These are phyloP conservation scores for Trachurus trachurus DNA, from an alignment of 2,797 vertebrate species.

Conservation along the genomic window DNA sequence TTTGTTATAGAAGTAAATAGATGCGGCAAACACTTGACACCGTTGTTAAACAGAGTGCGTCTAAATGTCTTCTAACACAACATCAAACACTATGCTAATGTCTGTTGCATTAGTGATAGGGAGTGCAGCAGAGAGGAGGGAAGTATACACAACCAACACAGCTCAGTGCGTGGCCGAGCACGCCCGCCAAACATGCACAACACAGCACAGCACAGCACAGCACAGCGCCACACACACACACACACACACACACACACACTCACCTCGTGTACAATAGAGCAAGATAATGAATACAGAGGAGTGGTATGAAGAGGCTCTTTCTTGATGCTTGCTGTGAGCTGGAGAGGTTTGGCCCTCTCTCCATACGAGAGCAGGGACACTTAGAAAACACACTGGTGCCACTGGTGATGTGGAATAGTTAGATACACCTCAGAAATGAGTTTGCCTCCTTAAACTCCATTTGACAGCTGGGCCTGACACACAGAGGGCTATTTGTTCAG, in stretches of 20 bases:
- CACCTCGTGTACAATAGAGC: constrained; percentile 40
- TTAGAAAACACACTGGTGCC: constrained; percentile 7
- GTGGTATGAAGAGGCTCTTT: constrained; percentile 61
- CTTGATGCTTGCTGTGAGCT: constrained; percentile 46
- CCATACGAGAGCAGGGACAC: constrained; percentile 40
- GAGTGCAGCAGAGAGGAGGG: constrained; percentile 62
- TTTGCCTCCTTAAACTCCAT: constrained; percentile 27
- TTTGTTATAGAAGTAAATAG: constrained; percentile 85
- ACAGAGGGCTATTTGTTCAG: constrained; percentile 14
- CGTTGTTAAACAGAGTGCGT: constrained; percentile 85
- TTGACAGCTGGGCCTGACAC: constrained; percentile 1
- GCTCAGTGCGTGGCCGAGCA: constrained; percentile 55
- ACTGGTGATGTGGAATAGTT: constrained; percentile 18
- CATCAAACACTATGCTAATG: constrained; percentile 89
- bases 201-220: constrained; percentile 43
- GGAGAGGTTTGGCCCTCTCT: constrained; percentile 48
- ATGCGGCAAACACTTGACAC: constrained; percentile 85
- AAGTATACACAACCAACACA: constrained; percentile 58
- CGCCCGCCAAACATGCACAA: constrained; percentile 4
- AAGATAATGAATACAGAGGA: constrained; percentile 67
- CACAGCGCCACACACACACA: too few species aligned
- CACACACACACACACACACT: not conserved
- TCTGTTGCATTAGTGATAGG: constrained; percentile 84
- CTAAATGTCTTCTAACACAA: constrained; percentile 86
- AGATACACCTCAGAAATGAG: constrained; percentile 24